Evolutionary conservation across 2,113 vertebrate genomes (phyloP).

Genomic region (Dascyllus trimaculatus): DNA sequence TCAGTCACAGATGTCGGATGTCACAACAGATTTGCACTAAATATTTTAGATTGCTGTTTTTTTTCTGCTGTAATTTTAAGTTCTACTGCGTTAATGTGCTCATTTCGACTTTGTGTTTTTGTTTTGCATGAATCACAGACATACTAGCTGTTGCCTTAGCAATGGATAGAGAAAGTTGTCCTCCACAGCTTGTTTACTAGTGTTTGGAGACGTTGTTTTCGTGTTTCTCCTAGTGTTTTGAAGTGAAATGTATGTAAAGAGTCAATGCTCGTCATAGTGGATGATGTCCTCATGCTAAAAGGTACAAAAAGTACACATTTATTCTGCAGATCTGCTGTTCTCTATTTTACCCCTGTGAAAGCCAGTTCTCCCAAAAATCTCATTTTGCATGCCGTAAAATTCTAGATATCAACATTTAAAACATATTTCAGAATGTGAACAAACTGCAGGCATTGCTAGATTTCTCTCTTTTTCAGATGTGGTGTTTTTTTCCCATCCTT

Average conservation of each 20-base stretch:
- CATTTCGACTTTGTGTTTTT: background rate
- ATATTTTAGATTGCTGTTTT: background rate
- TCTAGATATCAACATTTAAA: background rate
- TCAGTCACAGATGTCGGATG: slow-evolving; percentile 24
- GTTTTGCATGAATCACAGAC: background rate
- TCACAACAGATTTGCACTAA: slow-evolving; percentile 1
- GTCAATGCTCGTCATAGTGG: background rate
- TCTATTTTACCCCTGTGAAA: background rate
- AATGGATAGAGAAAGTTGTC: background rate
- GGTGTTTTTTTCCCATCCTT: slow-evolving; percentile 37
- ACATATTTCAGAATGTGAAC: background rate
- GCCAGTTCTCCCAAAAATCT: background rate
- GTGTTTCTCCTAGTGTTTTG: background rate
- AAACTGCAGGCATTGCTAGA: slow-evolving; percentile 1
- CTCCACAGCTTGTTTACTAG: background rate
- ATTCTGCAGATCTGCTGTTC: background rate
- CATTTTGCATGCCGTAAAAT: background rate
- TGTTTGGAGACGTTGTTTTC: background rate
- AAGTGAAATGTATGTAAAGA: background rate
- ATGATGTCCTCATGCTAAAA: background rate
- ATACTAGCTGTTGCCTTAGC: background rate
- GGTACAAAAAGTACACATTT: background rate
- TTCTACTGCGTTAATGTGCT: background rate
- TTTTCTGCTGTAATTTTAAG: background rate
- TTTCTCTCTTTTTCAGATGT: slow-evolving; percentile 11